These are phyloP conservation scores for Nilaparvata lugens DNA, from an alignment of 1,140 invertebrate species.

Conservation along the genomic window DNA sequence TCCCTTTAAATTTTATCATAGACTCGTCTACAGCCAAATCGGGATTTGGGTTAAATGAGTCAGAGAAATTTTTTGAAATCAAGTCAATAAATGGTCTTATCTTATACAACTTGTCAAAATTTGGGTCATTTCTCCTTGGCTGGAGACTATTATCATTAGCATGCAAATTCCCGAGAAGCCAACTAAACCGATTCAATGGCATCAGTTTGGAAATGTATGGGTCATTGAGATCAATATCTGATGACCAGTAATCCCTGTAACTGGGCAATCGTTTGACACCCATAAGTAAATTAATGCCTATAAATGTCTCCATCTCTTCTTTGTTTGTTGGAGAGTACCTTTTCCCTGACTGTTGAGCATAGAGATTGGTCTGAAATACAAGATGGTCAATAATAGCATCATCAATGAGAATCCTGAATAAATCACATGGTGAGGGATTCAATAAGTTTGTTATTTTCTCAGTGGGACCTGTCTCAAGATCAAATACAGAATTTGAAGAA, in stretches of 20 bases:
- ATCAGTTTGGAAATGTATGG: conserved; percentile 32
- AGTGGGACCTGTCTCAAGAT: not conserved
- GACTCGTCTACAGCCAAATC: conserved; percentile 23
- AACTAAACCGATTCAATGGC: conserved; percentile 35
- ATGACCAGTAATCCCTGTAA: conserved; percentile 33
- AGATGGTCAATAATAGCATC: conserved; percentile 6
- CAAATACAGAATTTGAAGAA: not conserved
- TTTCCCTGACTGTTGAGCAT: conserved; percentile 16
- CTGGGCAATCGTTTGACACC: conserved; percentile 26
- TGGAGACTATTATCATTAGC: conserved; percentile 25
- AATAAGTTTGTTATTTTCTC: conserved; percentile 1
- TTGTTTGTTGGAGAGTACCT: conserved; percentile 14
- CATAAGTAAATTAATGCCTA: conserved; percentile 29
- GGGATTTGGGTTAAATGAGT: conserved; percentile 4
- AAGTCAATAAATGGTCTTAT: conserved; percentile 15
- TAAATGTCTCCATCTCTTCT: conserved; percentile 26
- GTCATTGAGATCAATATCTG: conserved; percentile 31
- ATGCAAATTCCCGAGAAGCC: conserved; percentile 30
- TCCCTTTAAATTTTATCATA: too few species aligned
- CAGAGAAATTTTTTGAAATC: conserved; percentile 7
- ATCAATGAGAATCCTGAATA: conserved; percentile 2
- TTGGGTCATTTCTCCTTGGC: conserved; percentile 12
- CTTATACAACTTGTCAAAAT: conserved; percentile 30
- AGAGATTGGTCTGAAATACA: conserved; percentile 24
- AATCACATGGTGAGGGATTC: conserved; percentile 6